These are phyloP conservation scores for Bostrychus sinensis DNA, from an alignment of 2,113 vertebrate species.

Conservation along the genomic window DNA sequence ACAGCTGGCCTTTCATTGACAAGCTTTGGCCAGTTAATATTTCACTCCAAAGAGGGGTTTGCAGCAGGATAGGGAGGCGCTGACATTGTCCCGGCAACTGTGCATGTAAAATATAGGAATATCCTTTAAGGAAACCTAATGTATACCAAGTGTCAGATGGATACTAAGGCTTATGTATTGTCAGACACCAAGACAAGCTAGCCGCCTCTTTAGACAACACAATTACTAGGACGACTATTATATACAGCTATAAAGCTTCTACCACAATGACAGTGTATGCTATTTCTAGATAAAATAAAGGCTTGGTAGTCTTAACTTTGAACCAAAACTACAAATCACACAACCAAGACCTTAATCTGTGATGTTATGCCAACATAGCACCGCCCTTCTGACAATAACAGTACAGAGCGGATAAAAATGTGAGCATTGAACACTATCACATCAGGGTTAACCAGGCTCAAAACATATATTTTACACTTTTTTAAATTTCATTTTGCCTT, in stretches of 20 bases:
- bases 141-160: slow-evolving; percentile 12
- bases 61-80: slow-evolving; percentile 1
- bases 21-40: slow-evolving; percentile 70
- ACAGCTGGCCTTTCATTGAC: slow-evolving; percentile 82
- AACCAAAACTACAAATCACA: slow-evolving; percentile 40
- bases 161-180: slow-evolving; percentile 21
- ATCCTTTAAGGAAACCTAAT: slow-evolving; percentile 16
- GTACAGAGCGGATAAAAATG: slow-evolving; percentile 8
- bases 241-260: slow-evolving; percentile 1
- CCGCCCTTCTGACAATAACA: slow-evolving; percentile 38
- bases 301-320: slow-evolving; percentile 23
- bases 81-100: slow-evolving; percentile 56
- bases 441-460: not conserved
- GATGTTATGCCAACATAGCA: slow-evolving; percentile 43
- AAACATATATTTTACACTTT: not conserved
- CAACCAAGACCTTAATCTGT: slow-evolving; percentile 38
- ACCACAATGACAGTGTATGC: slow-evolving; percentile 21
- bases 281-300: slow-evolving; percentile 43
- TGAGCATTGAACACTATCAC: slow-evolving; percentile 2
- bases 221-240: slow-evolving; percentile 12
- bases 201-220: slow-evolving; percentile 15
- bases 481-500: not conserved
- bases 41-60: slow-evolving; percentile 57
- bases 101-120: slow-evolving; percentile 40
- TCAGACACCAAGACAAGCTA: slow-evolving; percentile 11